Conservation (phyloP, 2,797 vertebrate species). For the Hybognathus amarus region DNA sequence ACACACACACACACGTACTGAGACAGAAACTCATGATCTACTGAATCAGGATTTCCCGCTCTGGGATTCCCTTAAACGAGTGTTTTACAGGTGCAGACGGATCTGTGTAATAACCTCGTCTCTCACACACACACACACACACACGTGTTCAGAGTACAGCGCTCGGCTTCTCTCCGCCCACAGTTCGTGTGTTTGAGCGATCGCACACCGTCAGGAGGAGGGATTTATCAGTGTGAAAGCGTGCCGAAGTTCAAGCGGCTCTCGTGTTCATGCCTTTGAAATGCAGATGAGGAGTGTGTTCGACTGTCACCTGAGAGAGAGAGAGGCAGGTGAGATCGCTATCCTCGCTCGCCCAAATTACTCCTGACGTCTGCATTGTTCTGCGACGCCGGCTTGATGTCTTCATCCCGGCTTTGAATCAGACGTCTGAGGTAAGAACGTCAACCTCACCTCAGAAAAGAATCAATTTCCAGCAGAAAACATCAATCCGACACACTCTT, state of each 20-base stretch:
- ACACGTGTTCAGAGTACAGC: constrained; percentile 40
- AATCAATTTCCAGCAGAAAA: constrained; percentile 47
- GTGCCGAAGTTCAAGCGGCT: constrained; percentile 58
- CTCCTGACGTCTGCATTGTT: constrained; percentile 77
- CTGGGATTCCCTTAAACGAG: background rate
- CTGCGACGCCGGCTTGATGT: constrained; percentile 67
- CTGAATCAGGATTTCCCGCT: too few relatives aligned
- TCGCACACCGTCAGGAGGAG: constrained; percentile 49
- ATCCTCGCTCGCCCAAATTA: constrained; percentile 71
- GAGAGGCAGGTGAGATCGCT: constrained; percentile 68
- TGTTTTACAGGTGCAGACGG: background rate
- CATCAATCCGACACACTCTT: constrained; percentile 41
- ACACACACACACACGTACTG: too few relatives aligned
- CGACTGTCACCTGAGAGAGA: constrained; percentile 74
- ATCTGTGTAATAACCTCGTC: background rate
- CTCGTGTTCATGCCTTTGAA: constrained; percentile 72
- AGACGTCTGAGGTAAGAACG: constrained; percentile 55
- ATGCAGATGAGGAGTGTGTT: constrained; percentile 74
- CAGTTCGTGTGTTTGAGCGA: constrained; percentile 49
- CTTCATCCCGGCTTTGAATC: constrained; percentile 74
- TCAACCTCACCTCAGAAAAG: constrained; percentile 44
- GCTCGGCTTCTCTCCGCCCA: constrained; percentile 51
- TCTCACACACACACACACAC: background rate
- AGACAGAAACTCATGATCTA: too few relatives aligned
- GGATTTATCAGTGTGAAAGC: constrained; percentile 56